Evolutionary conservation across 2,888 invertebrate genomes (phyloP).

Genomic region (Apodemia zela): DNA sequence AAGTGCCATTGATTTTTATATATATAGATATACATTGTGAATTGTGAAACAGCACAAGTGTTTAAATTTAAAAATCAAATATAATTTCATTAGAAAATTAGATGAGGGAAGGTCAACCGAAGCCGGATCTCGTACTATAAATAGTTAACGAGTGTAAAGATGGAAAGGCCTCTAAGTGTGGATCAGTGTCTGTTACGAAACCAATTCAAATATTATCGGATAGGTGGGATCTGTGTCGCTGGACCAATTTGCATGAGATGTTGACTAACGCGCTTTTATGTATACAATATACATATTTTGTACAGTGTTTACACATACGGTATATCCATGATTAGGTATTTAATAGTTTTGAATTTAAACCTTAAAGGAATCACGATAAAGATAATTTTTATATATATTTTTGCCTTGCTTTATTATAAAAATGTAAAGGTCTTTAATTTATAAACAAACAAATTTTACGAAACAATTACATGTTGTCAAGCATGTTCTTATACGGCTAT

Average conservation of each 20-base stretch:
- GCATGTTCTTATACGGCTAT: too few species aligned
- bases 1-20: too few species aligned
- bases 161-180: slow-evolving; percentile 20
- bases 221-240: slow-evolving; percentile 59
- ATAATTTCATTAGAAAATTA: too few species aligned
- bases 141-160: neutral
- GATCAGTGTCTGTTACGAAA: slow-evolving; percentile 45
- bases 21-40: too few species aligned
- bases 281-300: slow-evolving; percentile 40
- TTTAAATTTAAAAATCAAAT: too few species aligned
- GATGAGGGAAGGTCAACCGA: too few species aligned
- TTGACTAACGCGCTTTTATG: slow-evolving; percentile 51
- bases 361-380: neutral
- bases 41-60: too few species aligned
- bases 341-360: neutral
- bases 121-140: neutral
- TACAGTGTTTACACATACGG: slow-evolving; percentile 32
- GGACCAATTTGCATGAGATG: slow-evolving; percentile 50
- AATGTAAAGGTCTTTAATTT: too few species aligned
- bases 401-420: too few species aligned
- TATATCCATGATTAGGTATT: neutral
- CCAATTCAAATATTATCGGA: slow-evolving; percentile 62
- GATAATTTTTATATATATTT: neutral
- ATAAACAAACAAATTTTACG: too few species aligned
- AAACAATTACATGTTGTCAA: too few species aligned